Conservation (phyloP, 1,140 invertebrate genomes). For the Neodiprion virginianus region DNA sequence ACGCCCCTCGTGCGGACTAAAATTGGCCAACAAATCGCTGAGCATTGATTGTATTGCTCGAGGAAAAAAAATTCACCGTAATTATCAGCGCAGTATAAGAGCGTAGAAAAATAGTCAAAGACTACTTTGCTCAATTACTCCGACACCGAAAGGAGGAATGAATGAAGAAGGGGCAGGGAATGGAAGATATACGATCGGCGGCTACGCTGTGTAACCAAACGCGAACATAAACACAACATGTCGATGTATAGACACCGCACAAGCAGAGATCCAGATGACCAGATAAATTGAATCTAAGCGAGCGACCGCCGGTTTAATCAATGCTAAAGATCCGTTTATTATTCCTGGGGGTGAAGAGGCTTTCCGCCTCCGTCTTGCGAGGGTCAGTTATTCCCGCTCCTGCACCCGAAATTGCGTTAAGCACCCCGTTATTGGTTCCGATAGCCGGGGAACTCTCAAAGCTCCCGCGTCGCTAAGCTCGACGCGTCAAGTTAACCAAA, state of each 20-base stretch:
- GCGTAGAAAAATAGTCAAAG: not conserved
- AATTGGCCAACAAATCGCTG: not conserved
- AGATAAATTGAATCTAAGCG: conserved; percentile 7
- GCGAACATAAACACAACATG: not conserved
- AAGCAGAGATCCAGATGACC: conserved; percentile 1
- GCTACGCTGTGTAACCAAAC: too few species aligned
- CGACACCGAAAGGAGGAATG: not conserved
- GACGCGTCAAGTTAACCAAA: conserved; percentile 7
- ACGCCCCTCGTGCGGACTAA: too few species aligned
- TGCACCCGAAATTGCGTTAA: not conserved
- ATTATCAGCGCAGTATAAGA: not conserved
- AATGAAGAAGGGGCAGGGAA: not conserved
- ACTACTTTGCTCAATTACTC: not conserved
- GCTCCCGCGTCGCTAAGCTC: not conserved
- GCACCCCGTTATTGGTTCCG: conserved; percentile 1
- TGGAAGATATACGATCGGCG: too few species aligned
- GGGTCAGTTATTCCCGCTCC: not conserved
- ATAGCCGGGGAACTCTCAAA: not conserved
- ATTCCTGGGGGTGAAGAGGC: not conserved
- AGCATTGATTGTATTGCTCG: not conserved
- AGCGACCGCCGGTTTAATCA: not conserved
- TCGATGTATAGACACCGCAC: not conserved
- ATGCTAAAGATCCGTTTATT: conserved; percentile 5
- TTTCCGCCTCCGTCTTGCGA: not conserved
- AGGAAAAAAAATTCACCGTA: not conserved